Evolutionary conservation across 2,113 vertebrate genomes (phyloP).

Genomic region (Pimephales promelas): DNA sequence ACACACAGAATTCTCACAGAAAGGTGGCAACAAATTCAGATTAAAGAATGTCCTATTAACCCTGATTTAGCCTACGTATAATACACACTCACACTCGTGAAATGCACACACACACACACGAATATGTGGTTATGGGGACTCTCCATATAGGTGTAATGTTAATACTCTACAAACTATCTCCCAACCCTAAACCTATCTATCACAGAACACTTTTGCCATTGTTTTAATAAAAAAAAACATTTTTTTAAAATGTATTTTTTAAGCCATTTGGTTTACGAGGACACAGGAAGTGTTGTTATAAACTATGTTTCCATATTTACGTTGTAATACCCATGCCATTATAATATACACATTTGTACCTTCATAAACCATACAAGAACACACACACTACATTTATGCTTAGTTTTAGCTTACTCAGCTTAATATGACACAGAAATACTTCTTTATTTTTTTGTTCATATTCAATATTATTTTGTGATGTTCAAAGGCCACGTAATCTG

Average conservation of each 20-base stretch:
- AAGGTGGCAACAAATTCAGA: too few relatives aligned
- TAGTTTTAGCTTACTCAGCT: too few relatives aligned
- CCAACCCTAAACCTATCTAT: neutral
- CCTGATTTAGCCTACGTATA: too few relatives aligned
- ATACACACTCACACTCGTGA: too few relatives aligned
- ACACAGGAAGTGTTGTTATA: neutral
- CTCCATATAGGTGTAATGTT: neutral
- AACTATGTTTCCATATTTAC: neutral
- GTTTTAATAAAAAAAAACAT: too few relatives aligned
- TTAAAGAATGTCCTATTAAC: too few relatives aligned
- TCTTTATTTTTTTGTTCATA: neutral
- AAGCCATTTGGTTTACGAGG: neutral
- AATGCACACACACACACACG: too few relatives aligned
- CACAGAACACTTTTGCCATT: neutral
- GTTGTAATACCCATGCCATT: neutral
- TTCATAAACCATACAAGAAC: neutral
- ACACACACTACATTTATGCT: too few relatives aligned
- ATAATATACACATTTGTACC: neutral
- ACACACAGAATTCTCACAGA: too few relatives aligned
- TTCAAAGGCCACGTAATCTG: neutral
- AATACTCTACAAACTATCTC: neutral
- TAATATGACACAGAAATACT: too few relatives aligned
- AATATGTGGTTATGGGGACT: neutral
- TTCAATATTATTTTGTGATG: neutral
- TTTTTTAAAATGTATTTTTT: too few relatives aligned